Evolutionary conservation across 2,888 invertebrate genomes (phyloP), one percentile per base, ranked within the genome.

Genomic region (Unio pictorum): DNA sequence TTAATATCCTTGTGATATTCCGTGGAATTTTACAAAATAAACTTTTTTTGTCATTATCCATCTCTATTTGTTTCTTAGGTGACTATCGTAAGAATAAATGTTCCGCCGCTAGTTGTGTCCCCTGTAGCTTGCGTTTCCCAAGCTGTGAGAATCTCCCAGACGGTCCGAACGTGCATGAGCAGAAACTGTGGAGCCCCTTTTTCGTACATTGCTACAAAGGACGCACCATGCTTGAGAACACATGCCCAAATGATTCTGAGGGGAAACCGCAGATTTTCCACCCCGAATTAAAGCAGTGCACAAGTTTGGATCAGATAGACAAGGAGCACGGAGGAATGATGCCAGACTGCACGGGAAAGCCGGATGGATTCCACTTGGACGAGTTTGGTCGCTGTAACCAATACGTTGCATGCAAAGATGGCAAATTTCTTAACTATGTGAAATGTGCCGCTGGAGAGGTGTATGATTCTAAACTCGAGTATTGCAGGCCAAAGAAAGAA

Each of bases 361-460:
- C 60, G 0, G 78, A 82, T 69, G 83, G 83, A 1, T 67, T 73
- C 61, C 78, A 80, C 58, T 71, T 75, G 26, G 84, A 84, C 59
- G 73, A 75, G 7, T 76, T 76, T 54, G 82, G 82, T 1, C 73
- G 81, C 18, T 84, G 84, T 67, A 72, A 80, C 45, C 79, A 81
- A 57, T 84, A 80, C 68, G 74, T 80, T 55, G 74, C 74, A 34
- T 84, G 84, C 68, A 63, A 61, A 34, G 63, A 68, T 23, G 75
- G 76, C 20, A 58, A 60, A 15, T 65, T 78, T 57, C 61, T 73
- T 0, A 75, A 64, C 30, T 63, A 59, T 30, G 65, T 74, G 11
- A 69, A 68, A 23, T 76, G 76, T 55, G 45, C 45, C 34, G 64
- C 61, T 18, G 76, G 74, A 20, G 69, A 72, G 60, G 66, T 68